Conservation (phyloP, 1,140 invertebrate genomes). For the Rhagoletis pomonella region DNA sequence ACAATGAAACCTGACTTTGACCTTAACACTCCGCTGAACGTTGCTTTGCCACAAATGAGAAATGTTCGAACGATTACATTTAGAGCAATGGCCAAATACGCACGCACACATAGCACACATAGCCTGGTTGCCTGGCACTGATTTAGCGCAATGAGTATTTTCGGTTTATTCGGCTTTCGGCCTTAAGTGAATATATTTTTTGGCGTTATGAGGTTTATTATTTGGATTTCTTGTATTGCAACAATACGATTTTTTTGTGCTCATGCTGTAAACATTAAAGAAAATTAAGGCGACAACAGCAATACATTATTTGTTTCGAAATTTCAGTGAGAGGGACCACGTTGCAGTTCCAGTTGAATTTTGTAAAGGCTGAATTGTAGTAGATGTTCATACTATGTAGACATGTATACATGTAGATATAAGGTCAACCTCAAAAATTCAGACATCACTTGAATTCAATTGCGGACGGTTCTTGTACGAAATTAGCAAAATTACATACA, state of each 20-base stretch:
- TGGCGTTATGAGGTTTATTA: constrained; percentile 23
- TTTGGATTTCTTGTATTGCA: constrained; percentile 24
- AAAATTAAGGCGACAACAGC: constrained; percentile 19
- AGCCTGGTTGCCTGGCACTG: no score
- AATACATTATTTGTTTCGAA: constrained; percentile 43
- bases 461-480: not conserved
- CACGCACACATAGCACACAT: not conserved
- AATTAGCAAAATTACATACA: constrained; percentile 32
- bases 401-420: not conserved
- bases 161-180: not conserved
- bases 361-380: not conserved
- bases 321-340: constrained; percentile 19
- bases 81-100: not conserved
- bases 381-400: not conserved
- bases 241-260: not conserved
- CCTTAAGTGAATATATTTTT: not conserved
- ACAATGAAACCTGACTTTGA: constrained; percentile 57
- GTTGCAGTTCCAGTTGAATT: not conserved
- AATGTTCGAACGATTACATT: constrained; percentile 5
- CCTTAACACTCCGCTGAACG: constrained; percentile 56
- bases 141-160: not conserved
- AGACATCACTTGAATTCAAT: constrained; percentile 34
- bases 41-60: constrained; percentile 37
- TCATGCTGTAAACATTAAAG: constrained; percentile 31
- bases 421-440: constrained; percentile 28